Evolutionary conservation across 2,888 invertebrate species (phyloP).

Genomic region (Drosophila longiperda): DNA sequence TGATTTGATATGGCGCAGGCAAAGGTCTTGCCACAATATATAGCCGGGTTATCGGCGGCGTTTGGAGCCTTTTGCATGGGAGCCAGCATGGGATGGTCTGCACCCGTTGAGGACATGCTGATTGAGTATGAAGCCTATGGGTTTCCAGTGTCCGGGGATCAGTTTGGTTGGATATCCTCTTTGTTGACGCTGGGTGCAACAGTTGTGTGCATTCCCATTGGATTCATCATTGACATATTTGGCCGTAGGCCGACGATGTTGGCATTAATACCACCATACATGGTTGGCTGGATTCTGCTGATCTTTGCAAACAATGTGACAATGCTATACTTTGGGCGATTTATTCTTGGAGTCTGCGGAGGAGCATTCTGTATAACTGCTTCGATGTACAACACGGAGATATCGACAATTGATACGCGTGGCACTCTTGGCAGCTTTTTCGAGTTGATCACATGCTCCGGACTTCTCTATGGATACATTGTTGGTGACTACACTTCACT

Average conservation of each 20-base stretch:
- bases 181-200: conserved; percentile 90
- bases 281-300: conserved; percentile 90
- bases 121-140: conserved; percentile 75
- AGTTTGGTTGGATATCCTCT: conserved; percentile 90
- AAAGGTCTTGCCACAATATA: conserved; percentile 63
- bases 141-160: conserved; percentile 85
- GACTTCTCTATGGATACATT: conserved; percentile 90
- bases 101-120: conserved; percentile 64
- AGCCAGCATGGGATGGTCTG: conserved; percentile 68
- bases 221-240: conserved; percentile 88
- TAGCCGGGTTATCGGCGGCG: conserved; percentile 69
- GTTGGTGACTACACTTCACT: conserved; percentile 85
- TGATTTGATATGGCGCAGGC: conserved; percentile 48
- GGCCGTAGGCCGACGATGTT: conserved; percentile 88
- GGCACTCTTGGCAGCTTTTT: conserved; percentile 94
- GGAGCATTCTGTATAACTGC: conserved; percentile 92
- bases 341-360: conserved; percentile 76
- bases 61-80: conserved; percentile 77
- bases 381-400: conserved; percentile 93
- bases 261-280: conserved; percentile 87
- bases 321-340: conserved; percentile 76
- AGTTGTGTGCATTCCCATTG: conserved; percentile 89
- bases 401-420: conserved; percentile 91
- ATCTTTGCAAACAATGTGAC: conserved; percentile 88
- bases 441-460: conserved; percentile 92